Conservation (phyloP, 2,797 vertebrate species). For the Liparis tanakae region DNA sequence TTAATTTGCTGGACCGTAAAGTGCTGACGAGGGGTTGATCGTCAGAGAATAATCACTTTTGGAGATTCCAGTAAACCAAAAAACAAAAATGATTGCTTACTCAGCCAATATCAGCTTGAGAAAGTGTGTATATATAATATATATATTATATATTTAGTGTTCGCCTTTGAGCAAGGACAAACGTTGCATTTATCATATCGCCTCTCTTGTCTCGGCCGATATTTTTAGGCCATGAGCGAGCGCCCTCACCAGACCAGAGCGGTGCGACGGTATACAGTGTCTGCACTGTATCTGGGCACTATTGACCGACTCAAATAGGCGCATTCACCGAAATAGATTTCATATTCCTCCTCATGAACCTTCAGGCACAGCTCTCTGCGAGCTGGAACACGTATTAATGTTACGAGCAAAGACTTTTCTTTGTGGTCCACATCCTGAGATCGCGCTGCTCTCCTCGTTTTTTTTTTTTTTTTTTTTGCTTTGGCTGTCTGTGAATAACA, state of each 20-base stretch:
- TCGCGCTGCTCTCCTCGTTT: too few relatives aligned
- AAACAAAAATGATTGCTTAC: conserved; percentile 5
- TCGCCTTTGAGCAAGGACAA: conserved; percentile 65
- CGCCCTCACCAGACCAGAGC: conserved; percentile 61
- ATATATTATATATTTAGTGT: neutral
- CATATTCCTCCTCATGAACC: conserved; percentile 26
- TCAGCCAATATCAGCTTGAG: conserved; percentile 7
- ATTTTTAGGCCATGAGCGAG: conserved; percentile 74
- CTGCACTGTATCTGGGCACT: conserved; percentile 64
- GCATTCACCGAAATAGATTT: conserved; percentile 55
- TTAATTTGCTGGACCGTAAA: too few relatives aligned
- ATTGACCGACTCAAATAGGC: conserved; percentile 31
- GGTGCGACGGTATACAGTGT: conserved; percentile 61
- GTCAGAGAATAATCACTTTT: neutral
- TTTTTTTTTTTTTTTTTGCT: conserved; percentile 11
- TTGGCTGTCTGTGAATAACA: conserved; percentile 12
- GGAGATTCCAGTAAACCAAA: neutral
- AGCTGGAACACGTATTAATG: conserved; percentile 22
- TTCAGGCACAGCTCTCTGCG: conserved; percentile 7
- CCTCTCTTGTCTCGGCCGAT: conserved; percentile 64
- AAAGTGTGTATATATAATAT: neutral
- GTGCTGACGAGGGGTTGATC: neutral
- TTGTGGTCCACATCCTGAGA: conserved; percentile 37
- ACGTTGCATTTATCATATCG: conserved; percentile 71
- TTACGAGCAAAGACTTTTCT: conserved; percentile 11